Evolutionary conservation across 1,140 invertebrate species (phyloP).

Genomic region (Grapholita molesta): DNA sequence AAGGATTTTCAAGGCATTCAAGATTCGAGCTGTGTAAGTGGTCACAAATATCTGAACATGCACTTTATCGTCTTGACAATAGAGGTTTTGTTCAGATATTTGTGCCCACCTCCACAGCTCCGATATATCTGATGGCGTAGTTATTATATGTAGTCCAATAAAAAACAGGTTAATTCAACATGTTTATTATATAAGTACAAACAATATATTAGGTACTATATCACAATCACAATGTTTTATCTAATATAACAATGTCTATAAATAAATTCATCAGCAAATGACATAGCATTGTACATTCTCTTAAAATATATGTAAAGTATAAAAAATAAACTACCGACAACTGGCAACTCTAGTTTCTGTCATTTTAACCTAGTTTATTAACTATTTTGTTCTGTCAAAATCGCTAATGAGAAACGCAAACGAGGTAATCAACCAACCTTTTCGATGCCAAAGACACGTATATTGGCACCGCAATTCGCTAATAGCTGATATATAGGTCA

Average conservation of each 20-base stretch:
- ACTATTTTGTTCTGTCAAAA: background rate
- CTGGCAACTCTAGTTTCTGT: background rate
- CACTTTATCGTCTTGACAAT: too few relatives aligned
- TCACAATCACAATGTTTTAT: constrained; percentile 39
- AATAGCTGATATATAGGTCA: too few relatives aligned
- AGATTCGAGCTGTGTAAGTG: too few relatives aligned
- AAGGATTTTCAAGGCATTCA: too few relatives aligned
- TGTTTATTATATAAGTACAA: constrained; percentile 39
- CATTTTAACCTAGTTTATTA: background rate
- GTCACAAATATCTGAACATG: too few relatives aligned
- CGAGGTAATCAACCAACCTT: too few relatives aligned
- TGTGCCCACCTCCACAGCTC: too few relatives aligned
- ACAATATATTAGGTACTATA: constrained; percentile 44
- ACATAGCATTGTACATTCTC: constrained; percentile 21
- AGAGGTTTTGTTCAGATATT: too few relatives aligned
- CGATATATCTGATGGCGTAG: too few relatives aligned
- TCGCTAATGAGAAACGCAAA: too few relatives aligned
- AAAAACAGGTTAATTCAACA: background rate
- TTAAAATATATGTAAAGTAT: constrained; percentile 5
- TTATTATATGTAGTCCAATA: background rate
- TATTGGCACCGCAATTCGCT: too few relatives aligned
- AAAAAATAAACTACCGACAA: constrained; percentile 10
- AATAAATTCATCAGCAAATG: background rate
- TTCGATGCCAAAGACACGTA: too few relatives aligned
- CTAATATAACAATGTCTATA: background rate